Conservation (phyloP, 2,888 invertebrate genomes). For the Charanyca ferruginea region DNA sequence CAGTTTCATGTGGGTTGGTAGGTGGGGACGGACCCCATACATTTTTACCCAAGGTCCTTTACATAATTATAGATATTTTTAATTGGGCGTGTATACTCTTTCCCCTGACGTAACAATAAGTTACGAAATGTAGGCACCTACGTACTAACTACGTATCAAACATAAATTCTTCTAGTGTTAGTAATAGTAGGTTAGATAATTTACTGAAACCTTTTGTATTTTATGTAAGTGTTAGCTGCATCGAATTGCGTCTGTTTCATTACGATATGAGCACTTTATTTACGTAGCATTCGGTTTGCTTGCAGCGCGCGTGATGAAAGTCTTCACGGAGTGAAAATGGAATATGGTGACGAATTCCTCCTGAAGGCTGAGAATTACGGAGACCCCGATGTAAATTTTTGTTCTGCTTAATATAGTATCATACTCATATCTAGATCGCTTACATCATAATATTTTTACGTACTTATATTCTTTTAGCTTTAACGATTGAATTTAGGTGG, state of each 20-base stretch:
- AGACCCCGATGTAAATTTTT: constrained; percentile 77
- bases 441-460: neutral
- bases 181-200: neutral
- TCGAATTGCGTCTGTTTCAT: neutral
- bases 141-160: no score
- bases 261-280: constrained; percentile 1
- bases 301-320: constrained; percentile 76
- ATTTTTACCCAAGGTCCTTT: no score
- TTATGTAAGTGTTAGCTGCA: neutral
- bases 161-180: no score
- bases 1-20: no score
- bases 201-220: neutral
- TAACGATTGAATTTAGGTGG: no score
- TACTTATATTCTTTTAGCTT: neutral
- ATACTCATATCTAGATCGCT: no score
- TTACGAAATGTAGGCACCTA: no score
- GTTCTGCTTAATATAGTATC: neutral
- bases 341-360: constrained; percentile 87
- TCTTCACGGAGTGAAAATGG: constrained; percentile 79
- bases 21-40: no score
- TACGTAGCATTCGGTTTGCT: constrained; percentile 43
- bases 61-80: no score
- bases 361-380: constrained; percentile 86
- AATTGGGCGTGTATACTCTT: no score
- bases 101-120: no score